Conservation (phyloP, 2,797 vertebrate genomes). For the Enteromius afrohamiltoni region DNA sequence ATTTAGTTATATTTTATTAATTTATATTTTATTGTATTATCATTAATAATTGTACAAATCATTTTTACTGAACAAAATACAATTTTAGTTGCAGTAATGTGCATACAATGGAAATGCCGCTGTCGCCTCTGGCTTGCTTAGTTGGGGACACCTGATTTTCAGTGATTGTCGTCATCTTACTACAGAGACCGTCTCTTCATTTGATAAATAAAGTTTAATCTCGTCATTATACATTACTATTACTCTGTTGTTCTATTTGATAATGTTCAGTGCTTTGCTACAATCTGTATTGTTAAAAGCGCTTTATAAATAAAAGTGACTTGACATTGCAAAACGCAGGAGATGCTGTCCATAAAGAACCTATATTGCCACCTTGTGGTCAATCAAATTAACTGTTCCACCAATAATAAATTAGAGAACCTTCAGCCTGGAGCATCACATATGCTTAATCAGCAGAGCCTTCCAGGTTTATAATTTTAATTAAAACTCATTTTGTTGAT, state of each 20-base stretch:
- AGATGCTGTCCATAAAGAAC: not conserved
- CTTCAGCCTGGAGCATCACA: not conserved
- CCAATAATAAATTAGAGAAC: not conserved
- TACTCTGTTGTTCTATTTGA: too few relatives aligned
- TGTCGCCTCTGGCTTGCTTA: too few relatives aligned
- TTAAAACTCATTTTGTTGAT: not conserved
- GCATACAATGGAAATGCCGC: too few relatives aligned
- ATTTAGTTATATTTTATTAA: not conserved
- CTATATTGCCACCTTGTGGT: constrained; percentile 45
- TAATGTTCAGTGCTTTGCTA: too few relatives aligned
- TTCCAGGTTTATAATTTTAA: constrained; percentile 9
- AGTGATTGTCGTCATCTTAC: too few relatives aligned
- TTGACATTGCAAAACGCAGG: not conserved
- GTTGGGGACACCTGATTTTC: too few relatives aligned
- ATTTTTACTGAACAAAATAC: not conserved
- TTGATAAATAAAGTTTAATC: too few relatives aligned
- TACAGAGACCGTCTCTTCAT: too few relatives aligned
- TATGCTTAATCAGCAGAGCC: not conserved
- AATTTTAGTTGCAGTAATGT: not conserved
- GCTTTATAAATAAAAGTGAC: too few relatives aligned
- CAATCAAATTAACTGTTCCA: not conserved
- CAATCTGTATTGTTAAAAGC: too few relatives aligned
- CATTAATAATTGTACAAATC: not conserved
- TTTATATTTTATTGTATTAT: not conserved
- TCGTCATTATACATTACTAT: too few relatives aligned